A percentile compares a stretch with the other conserved stretches of the same genome.
Conservation (phyloP, 2,888 invertebrate species). For the Adelognathus sp. region DNA sequence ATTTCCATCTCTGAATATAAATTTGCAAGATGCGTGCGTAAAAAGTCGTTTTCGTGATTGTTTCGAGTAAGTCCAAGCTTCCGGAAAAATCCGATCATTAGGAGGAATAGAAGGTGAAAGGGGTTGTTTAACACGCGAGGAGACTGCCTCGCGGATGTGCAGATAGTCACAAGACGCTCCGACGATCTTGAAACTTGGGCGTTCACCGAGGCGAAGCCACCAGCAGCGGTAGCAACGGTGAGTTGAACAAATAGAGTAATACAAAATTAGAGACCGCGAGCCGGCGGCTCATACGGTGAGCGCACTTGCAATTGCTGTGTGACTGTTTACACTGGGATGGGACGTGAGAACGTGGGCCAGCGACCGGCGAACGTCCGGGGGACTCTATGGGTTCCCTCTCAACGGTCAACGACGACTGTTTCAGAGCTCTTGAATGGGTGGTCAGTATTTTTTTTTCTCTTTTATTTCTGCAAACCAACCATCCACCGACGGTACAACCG, state of each 20-base stretch:
- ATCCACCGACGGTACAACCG: constrained; percentile 4
- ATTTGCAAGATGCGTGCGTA: too few species aligned
- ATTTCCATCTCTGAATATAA: too few species aligned
- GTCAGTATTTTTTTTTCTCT: constrained; percentile 5
- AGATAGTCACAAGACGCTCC: background rate
- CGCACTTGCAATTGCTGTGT: background rate
- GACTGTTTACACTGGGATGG: background rate
- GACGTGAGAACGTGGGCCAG: background rate
- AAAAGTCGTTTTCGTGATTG: too few species aligned
- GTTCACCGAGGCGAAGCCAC: constrained; percentile 61
- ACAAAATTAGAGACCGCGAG: background rate
- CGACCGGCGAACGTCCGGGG: background rate
- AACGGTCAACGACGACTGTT: background rate
- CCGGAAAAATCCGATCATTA: background rate
- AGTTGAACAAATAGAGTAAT: background rate
- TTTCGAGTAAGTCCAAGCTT: constrained; percentile 4
- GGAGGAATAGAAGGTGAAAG: constrained; percentile 32
- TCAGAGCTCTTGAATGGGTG: constrained; percentile 8
- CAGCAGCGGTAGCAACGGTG: constrained; percentile 9
- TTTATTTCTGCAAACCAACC: background rate
- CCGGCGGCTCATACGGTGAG: background rate
- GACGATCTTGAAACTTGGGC: constrained; percentile 73
- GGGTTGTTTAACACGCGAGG: background rate
- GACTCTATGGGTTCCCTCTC: constrained; percentile 26
- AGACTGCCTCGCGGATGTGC: background rate